These are phyloP conservation scores for Dasypogon diadema DNA, from an alignment of 2,888 invertebrate genomes.

Conservation along the genomic window DNA sequence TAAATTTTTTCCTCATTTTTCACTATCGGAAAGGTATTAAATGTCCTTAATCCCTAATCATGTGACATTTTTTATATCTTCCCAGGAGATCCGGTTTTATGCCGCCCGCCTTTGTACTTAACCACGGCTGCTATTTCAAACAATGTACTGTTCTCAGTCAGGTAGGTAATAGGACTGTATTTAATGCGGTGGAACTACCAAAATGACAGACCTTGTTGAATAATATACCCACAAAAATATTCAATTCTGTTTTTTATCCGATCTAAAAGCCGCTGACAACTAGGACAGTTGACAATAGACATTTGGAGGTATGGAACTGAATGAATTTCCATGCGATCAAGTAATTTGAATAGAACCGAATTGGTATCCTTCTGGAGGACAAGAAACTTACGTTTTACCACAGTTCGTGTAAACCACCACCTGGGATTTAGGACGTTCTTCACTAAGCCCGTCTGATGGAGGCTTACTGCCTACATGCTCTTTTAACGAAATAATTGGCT, in stretches of 20 bases:
- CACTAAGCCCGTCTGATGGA: too few relatives aligned
- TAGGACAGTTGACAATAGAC: slow-evolving; percentile 17
- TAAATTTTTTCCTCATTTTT: not conserved
- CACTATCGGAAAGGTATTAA: slow-evolving; percentile 45
- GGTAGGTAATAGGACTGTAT: slow-evolving; percentile 24
- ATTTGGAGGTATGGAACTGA: slow-evolving; percentile 8
- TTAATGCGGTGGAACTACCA: slow-evolving; percentile 23
- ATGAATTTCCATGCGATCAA: slow-evolving; percentile 45
- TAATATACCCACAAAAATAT: slow-evolving; percentile 52
- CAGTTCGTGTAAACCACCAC: too few relatives aligned
- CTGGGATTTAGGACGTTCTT: too few relatives aligned
- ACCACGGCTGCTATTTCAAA: not conserved
- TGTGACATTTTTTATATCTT: slow-evolving; percentile 52
- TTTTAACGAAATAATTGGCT: slow-evolving; percentile 20
- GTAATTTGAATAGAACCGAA: slow-evolving; percentile 44
- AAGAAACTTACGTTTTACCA: too few relatives aligned
- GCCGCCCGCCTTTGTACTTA: slow-evolving; percentile 16
- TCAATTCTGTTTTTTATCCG: slow-evolving; percentile 42
- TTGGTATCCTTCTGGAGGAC: not conserved
- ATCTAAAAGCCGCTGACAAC: not conserved
- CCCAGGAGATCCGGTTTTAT: slow-evolving; percentile 47
- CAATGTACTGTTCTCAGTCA: not conserved
- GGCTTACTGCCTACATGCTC: too few relatives aligned
- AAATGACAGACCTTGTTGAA: slow-evolving; percentile 35
- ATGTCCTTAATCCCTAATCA: slow-evolving; percentile 54